These are phyloP conservation scores for Eidolon helvum DNA, from an alignment of 2,113 vertebrate species.

Conservation along the genomic window DNA sequence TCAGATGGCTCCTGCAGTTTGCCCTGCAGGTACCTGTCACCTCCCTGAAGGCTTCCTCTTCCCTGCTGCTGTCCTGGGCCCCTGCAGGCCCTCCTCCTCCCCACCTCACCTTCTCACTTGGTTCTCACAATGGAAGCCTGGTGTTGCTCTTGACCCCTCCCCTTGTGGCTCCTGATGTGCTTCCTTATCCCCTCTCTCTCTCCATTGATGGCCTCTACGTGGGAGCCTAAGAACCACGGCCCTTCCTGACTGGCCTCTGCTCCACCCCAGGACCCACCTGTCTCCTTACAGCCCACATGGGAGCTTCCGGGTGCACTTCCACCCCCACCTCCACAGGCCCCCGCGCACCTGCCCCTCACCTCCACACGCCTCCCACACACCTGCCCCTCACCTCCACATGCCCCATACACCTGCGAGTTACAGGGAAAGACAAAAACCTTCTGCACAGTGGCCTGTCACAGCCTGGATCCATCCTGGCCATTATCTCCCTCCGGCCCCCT, in stretches of 20 bases:
- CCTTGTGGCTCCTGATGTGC: background rate
- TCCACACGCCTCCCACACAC: background rate
- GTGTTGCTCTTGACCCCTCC: no score
- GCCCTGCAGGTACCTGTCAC: background rate
- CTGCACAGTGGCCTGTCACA: background rate
- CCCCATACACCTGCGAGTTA: no score
- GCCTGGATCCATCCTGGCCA: background rate
- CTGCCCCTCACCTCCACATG: background rate
- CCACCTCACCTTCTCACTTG: no score
- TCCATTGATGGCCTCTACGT: background rate
- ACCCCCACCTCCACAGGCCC: background rate
- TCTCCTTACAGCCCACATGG: background rate
- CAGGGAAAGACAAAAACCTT: background rate
- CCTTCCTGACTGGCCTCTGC: background rate
- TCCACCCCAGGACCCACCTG: background rate
- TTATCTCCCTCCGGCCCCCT: background rate
- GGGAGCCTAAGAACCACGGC: background rate
- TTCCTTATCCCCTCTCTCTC: background rate
- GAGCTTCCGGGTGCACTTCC: background rate
- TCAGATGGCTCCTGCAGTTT: background rate
- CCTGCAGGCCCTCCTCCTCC: background rate
- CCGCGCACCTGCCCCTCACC: background rate
- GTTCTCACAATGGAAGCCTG: background rate
- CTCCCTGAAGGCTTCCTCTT: background rate
- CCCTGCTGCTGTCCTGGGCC: background rate